Evolutionary conservation across 2,113 vertebrate genomes (phyloP).

Genomic region (Gymnorhina tibicen): DNA sequence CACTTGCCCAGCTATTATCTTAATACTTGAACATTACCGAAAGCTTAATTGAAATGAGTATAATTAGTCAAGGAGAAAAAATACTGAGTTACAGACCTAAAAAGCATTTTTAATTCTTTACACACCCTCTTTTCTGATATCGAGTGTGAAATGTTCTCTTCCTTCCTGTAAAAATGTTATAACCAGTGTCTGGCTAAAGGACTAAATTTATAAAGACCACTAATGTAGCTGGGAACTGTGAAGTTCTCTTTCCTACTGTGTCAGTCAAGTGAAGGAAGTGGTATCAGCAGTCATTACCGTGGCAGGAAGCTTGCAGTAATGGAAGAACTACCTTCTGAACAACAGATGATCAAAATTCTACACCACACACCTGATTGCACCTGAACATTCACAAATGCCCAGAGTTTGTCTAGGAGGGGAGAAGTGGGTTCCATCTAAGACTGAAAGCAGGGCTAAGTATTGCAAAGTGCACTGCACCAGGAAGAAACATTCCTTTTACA

Average conservation of each 20-base stretch:
- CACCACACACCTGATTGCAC: not conserved
- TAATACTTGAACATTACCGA: not conserved
- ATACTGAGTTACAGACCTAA: not conserved
- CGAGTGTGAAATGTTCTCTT: accelerated
- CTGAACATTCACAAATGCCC: not conserved
- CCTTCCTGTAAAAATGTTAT: not conserved
- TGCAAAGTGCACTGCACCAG: not conserved
- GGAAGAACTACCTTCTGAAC: not conserved
- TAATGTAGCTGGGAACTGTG: not conserved
- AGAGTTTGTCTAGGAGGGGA: not conserved
- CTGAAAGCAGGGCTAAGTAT: not conserved
- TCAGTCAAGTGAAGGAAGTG: not conserved
- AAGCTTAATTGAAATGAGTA: not conserved
- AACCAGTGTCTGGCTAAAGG: not conserved
- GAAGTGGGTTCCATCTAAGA: not conserved
- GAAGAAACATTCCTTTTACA: not conserved
- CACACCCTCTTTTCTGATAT: not conserved
- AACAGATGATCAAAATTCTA: not conserved
- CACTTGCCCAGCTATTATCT: not conserved
- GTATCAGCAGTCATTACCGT: not conserved
- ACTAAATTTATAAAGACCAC: not conserved
- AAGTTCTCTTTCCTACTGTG: not conserved
- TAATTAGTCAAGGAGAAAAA: not conserved
- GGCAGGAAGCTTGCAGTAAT: not conserved
- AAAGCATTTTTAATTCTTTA: not conserved